Evolutionary conservation across 2,797 vertebrate genomes (phyloP), one percentile per base, ranked within the genome.

Genomic region (Stomatorhinus walkeri): DNA sequence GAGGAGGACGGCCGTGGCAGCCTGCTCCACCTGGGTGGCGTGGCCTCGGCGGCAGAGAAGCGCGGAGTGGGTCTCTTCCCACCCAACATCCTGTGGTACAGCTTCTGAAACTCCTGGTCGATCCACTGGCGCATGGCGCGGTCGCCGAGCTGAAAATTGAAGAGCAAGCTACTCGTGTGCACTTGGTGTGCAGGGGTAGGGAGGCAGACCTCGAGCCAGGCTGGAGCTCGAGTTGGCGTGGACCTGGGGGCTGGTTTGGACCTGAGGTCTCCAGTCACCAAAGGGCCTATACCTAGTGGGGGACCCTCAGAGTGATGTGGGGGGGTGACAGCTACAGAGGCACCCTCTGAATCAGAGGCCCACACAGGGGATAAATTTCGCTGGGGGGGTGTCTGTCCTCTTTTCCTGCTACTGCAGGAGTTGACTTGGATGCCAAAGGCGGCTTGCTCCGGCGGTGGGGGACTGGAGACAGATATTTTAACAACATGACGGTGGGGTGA

Each of bases 21-120:
- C 12, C 43, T 22, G 61, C 46, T 76, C 3, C 22, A 76, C 88
- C 85, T 52, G 89, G 87, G 88, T 40, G 59, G 95, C n/a, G 93
- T 40, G 4, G 91, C 89, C 9, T 54, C 4, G 0, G 87, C 51
- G 0, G 59, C 28, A 32, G 7, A 64, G 83, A 10, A 2, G 14
- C 1, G 1, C 0, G 36, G 22, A 0, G 92, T 64, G 0, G 92
- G 91, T 24, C 92, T 92, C 64, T 81, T 91, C 88, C 91, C 92
- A 68, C 95, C 96, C 85, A 95, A 91, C 16, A 94, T 93, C 91
- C 92, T 94, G 91, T 95, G 95, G 91, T 95, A 96, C 10, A 94
- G 89, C 87, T 91, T 94, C 6, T 84, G 14, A 54, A 95, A 94
- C 59, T 95, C 92, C 0, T 92, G 89, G 0, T 96, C 95, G 0